These are phyloP conservation scores for Ecliptopera silaceata DNA, from an alignment of 2,888 invertebrate genomes.

Conservation along the genomic window DNA sequence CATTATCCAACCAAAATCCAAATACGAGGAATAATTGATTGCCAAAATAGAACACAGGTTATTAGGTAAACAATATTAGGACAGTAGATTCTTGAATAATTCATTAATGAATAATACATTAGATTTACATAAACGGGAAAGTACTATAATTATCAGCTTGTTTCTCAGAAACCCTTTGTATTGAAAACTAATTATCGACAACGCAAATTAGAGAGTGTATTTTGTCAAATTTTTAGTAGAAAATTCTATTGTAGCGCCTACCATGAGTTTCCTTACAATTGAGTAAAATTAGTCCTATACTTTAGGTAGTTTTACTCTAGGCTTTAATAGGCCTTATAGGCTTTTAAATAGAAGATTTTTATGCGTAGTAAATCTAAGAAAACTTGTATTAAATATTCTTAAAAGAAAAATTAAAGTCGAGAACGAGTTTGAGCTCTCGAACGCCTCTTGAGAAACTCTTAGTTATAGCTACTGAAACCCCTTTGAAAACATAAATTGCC, in stretches of 20 bases:
- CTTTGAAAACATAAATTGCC: constrained; percentile 74
- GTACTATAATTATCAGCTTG: neutral
- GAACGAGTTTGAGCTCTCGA: neutral
- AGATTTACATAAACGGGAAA: neutral
- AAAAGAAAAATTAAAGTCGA: neutral
- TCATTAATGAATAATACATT: neutral
- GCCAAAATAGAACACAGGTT: too few relatives aligned
- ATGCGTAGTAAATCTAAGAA: too few relatives aligned
- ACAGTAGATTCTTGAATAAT: too few relatives aligned
- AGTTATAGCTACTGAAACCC: constrained; percentile 37
- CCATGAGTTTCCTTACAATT: neutral
- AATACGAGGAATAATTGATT: too few relatives aligned
- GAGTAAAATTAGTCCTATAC: too few relatives aligned
- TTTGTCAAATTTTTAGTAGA: constrained; percentile 44
- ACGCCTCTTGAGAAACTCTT: neutral
- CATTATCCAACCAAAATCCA: too few relatives aligned
- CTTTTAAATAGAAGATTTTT: too few relatives aligned
- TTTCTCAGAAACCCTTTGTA: constrained; percentile 5
- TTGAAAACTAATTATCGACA: constrained; percentile 7
- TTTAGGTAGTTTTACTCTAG: too few relatives aligned
- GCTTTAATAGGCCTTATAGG: too few relatives aligned
- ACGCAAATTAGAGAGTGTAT: constrained; percentile 10
- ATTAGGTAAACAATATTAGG: too few relatives aligned
- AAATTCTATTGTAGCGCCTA: constrained; percentile 45
- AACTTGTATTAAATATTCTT: too few relatives aligned